phyloP scores from a whole-genome alignment of 1,140 invertebrate species.

The Rhagoletis pomonella region DNA sequence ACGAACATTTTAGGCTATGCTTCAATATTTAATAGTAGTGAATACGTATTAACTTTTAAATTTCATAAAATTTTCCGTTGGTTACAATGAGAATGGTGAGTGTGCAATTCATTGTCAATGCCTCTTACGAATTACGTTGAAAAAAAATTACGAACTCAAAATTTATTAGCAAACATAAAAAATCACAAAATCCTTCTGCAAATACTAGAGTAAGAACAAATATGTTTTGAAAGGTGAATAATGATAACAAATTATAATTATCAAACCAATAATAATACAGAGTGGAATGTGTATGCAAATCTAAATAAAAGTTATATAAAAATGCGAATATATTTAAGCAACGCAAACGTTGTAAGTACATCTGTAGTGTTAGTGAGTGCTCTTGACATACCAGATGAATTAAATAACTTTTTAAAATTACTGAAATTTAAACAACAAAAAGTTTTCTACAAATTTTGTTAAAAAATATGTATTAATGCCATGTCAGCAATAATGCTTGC shows the following conservation, averaged over 20 bases:
- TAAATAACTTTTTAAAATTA: not conserved
- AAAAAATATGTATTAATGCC: not conserved
- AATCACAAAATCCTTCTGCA: not conserved
- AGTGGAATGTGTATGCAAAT: conserved; percentile 40
- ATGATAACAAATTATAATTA: not conserved
- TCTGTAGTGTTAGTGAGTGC: conserved; percentile 22
- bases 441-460: no score
- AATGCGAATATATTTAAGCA: not conserved
- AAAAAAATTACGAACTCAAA: not conserved
- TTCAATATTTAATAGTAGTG: not conserved
- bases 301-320: conserved; percentile 27
- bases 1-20: conserved; percentile 20
- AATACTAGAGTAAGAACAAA: not conserved
- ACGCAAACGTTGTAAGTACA: conserved; percentile 47
- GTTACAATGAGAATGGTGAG: not conserved
- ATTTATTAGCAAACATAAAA: not conserved
- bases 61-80: conserved; percentile 17
- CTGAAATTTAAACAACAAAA: not conserved
- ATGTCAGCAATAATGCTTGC: not conserved
- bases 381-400: conserved; percentile 3
- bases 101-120: not conserved
- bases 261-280: conserved; percentile 23
- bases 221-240: not conserved
- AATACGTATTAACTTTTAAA: not conserved
- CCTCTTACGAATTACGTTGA: not conserved